Evolutionary conservation across 1,140 invertebrate genomes (phyloP), one percentile per base, ranked within the genome.

Genomic region (Drosophila tsacasi): DNA sequence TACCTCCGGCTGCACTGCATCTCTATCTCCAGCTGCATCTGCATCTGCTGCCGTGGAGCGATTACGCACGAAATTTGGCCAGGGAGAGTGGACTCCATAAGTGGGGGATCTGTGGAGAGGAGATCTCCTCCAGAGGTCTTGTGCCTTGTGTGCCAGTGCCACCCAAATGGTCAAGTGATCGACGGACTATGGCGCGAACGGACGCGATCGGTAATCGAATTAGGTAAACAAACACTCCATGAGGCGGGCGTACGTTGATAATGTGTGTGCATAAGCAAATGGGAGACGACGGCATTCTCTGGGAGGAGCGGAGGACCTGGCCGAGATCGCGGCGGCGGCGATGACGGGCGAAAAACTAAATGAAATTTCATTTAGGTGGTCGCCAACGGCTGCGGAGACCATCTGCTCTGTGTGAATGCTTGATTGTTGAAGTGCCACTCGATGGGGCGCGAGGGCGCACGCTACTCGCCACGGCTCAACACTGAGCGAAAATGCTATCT

Each of bases 321-420:
- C 63, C 67, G 81, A 79, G 80, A 89, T 89, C 83, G 84, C 74
- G 77, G 64, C 81, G 59, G 77, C 77, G 54, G 77, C 77, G 84
- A 87, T 89, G 84, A 87, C 81, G 63, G 76, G 83, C 84, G 57
- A 81, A 89, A 55, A 87, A 81, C 3, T 84, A 87, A 87, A 89
- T 87, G 85, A 87, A 89, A 87, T 87, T 81, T 89, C 77, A 65
- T 87, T 87, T 84, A 89, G 84, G 84, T 87, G 84, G 84, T 87
- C 84, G 83, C 78, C 69, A 60, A 75, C 82, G 82, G 82, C 69
- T 75, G 74, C 58, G 73, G 76, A 54, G 50, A 81, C 84, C 84
- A 87, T 87, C 84, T 87, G 84, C 84, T 89, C 54, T 89, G 84
- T 87, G 85, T 89, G 89, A 91, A 91, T 89, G 89, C 87, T 91